Percentiles rank a stretch among this genome's conserved stretches.
Conservation (phyloP, 2,113 vertebrate genomes). For the Phaethornis superciliosus region DNA sequence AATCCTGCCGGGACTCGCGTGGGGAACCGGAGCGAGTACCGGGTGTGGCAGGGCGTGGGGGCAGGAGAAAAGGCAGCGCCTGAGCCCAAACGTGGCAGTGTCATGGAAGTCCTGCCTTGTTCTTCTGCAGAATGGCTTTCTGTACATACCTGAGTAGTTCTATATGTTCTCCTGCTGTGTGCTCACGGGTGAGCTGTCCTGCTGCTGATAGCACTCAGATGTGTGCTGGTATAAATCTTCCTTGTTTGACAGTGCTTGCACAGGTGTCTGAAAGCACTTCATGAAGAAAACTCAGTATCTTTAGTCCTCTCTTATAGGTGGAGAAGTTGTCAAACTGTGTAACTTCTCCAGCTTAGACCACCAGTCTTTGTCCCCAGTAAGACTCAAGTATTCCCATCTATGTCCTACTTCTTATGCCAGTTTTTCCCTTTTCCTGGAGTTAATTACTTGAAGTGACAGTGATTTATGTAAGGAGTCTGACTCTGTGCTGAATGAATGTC, state of each 20-base stretch:
- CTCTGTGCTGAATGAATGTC: not conserved
- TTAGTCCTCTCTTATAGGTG: not conserved
- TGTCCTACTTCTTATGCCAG: not conserved
- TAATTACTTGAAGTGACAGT: not conserved
- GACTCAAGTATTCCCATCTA: accelerated
- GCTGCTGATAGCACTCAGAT: accelerated
- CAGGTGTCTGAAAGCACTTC: not conserved
- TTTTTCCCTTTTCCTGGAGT: not conserved
- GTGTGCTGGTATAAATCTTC: accelerated
- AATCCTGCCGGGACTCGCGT: not conserved
- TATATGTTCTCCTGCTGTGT: not conserved
- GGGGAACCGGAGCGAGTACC: not conserved
- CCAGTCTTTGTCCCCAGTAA: not conserved
- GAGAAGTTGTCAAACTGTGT: accelerated
- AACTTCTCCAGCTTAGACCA: not conserved
- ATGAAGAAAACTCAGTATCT: accelerated
- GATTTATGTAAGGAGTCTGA: not conserved
- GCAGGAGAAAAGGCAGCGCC: not conserved
- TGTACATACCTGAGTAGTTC: accelerated
- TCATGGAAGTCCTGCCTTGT: not conserved
- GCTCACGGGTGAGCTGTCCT: not conserved
- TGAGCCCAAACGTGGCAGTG: not conserved
- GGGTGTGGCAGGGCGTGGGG: not conserved
- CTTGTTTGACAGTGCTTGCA: not conserved
- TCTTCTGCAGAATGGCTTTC: not conserved